Evolutionary conservation across 1,140 invertebrate species (phyloP).

Genomic region (Berghia stephanieae): DNA sequence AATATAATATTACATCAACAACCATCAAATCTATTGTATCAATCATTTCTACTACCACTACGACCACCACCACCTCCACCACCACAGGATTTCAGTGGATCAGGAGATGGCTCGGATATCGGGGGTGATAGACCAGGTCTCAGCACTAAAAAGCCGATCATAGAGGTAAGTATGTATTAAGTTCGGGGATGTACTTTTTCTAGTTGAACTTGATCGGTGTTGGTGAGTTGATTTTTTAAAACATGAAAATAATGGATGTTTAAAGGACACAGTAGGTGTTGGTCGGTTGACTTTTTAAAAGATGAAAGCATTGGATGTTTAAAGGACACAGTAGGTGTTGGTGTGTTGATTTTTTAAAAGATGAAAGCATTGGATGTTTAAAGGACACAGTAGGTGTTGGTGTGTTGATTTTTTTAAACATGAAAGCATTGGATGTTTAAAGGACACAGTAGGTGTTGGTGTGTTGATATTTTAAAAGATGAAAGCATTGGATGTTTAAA

Average conservation of each 20-base stretch:
- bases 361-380: neutral
- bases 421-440: neutral
- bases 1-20: too few species aligned
- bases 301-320: neutral
- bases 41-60: too few species aligned
- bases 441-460: neutral
- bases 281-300: neutral
- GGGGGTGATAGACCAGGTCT: conserved; percentile 8
- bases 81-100: conserved; percentile 32
- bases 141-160: neutral
- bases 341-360: neutral
- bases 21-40: too few species aligned
- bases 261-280: neutral
- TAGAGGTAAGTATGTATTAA: neutral
- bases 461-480: too few species aligned
- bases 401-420: neutral
- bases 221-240: neutral
- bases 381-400: neutral
- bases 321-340: neutral
- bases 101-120: conserved; percentile 30
- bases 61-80: too few species aligned
- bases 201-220: neutral
- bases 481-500: too few species aligned
- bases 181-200: too few species aligned
- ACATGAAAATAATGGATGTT: neutral